A percentile compares a stretch with the other conserved stretches of the same genome.
phyloP scores from a whole-genome alignment of 2,113 vertebrate species.

The Dipodomys stephensi region DNA sequence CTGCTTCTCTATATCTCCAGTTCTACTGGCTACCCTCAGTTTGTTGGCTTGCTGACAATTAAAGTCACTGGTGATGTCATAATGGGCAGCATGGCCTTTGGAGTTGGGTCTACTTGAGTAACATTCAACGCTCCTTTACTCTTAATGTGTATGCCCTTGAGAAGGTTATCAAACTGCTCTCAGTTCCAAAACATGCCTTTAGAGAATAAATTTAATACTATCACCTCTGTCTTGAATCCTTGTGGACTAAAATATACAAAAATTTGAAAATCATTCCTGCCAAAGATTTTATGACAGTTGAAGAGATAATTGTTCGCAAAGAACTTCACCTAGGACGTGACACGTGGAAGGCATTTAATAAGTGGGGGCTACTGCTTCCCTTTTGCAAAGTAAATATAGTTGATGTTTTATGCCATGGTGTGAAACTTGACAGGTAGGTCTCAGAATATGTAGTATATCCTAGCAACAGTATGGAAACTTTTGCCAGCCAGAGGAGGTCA shows the following conservation, averaged over 20 bases:
- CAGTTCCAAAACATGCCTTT: background rate
- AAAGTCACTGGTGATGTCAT: fast-evolving
- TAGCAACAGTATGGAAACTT: constrained; percentile 59
- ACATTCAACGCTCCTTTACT: background rate
- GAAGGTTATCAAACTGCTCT: background rate
- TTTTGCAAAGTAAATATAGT: background rate
- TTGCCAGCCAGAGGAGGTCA: constrained; percentile 53
- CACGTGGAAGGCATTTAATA: background rate
- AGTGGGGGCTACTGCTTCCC: background rate
- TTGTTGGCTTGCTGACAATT: background rate
- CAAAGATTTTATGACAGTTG: background rate
- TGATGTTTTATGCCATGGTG: background rate
- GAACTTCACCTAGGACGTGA: background rate
- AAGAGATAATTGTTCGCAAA: background rate
- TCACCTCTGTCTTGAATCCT: background rate
- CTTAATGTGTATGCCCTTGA: background rate
- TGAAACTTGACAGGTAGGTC: background rate
- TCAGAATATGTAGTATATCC: constrained; percentile 23
- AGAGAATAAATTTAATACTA: background rate
- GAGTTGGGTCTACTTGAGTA: background rate
- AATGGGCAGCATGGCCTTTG: background rate
- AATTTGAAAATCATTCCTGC: background rate
- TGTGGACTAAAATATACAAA: background rate
- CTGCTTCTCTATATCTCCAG: background rate
- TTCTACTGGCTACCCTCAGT: background rate